Percentiles rank a stretch among this genome's conserved stretches.
These are phyloP conservation scores for Gobiocypris rarus DNA, from an alignment of 2,113 vertebrate genomes.

Conservation along the genomic window DNA sequence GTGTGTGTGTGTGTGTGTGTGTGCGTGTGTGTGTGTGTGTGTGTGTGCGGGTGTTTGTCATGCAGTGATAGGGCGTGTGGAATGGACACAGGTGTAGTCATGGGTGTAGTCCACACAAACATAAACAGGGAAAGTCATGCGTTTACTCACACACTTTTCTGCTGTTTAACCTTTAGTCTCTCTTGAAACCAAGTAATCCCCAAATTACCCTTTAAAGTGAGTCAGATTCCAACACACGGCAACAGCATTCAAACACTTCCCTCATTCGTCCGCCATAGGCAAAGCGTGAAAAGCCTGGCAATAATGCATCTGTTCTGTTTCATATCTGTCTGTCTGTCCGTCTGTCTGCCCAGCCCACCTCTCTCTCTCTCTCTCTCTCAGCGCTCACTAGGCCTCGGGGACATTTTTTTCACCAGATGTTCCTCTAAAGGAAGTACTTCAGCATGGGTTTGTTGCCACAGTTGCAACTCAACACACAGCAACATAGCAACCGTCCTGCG, in stretches of 20 bases:
- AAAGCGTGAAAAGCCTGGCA: background rate
- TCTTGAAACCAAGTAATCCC: constrained; percentile 3
- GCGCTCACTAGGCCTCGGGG: constrained; percentile 27
- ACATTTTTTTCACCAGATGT: constrained; percentile 52
- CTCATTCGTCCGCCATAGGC: background rate
- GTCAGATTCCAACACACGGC: constrained; percentile 34
- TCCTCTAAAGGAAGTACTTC: constrained; percentile 55
- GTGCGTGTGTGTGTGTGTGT: background rate
- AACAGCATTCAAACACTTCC: constrained; percentile 10
- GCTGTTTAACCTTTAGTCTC: constrained; percentile 30
- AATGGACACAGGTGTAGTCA: constrained; percentile 44
- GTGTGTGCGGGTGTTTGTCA: background rate
- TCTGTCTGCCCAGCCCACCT: background rate
- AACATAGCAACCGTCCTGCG: constrained; percentile 42
- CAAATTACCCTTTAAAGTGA: constrained; percentile 28
- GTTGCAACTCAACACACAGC: constrained; percentile 55
- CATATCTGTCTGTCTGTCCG: constrained; percentile 3
- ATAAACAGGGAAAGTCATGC: constrained; percentile 42
- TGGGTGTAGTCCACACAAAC: constrained; percentile 53
- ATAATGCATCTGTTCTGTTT: constrained; percentile 15
- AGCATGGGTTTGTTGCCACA: constrained; percentile 53
- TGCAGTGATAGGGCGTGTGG: background rate
- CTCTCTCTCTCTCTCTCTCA: constrained; percentile 18
- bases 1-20: too few species aligned
- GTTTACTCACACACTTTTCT: constrained; percentile 47